Conservation (phyloP, 2,113 vertebrate species). For the Theristicus caerulescens region DNA sequence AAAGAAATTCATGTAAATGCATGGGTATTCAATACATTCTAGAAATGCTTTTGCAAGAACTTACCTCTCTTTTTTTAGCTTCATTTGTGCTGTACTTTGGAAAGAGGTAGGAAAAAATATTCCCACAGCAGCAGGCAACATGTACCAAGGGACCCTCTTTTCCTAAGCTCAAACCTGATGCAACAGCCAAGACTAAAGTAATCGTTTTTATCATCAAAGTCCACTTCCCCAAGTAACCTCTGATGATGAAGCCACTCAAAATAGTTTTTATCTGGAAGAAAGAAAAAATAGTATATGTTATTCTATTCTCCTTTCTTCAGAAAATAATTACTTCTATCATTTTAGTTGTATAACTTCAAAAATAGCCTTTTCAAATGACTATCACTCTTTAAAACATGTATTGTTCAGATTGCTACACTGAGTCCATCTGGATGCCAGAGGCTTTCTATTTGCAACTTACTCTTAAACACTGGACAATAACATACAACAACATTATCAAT, state of each 20-base stretch:
- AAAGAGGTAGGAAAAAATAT: slow-evolving; percentile 99
- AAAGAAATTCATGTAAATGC: neutral
- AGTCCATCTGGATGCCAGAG: neutral
- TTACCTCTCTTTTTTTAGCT: slow-evolving; percentile 97
- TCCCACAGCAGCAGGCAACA: slow-evolving; percentile 98
- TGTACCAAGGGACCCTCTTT: slow-evolving; percentile 98
- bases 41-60: slow-evolving; percentile 8
- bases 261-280: slow-evolving; percentile 95
- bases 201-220: slow-evolving; percentile 98
- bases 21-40: neutral
- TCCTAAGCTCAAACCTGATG: slow-evolving; percentile 96
- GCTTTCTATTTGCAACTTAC: neutral
- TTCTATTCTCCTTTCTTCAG: neutral
- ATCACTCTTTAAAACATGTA: neutral
- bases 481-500: neutral
- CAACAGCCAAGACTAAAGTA: slow-evolving; percentile 95
- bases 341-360: neutral
- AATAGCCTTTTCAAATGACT: neutral
- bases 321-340: neutral
- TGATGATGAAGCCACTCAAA: slow-evolving; percentile 97
- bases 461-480: neutral
- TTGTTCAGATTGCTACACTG: neutral
- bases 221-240: slow-evolving; percentile 98
- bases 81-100: slow-evolving; percentile 99
- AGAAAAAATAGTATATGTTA: slow-evolving; percentile 2